A percentile compares a stretch with the other conserved stretches of the same genome.
phyloP scores from a whole-genome alignment of 2,888 invertebrate species.

The Pseudococcus jackbeardsleyi region DNA sequence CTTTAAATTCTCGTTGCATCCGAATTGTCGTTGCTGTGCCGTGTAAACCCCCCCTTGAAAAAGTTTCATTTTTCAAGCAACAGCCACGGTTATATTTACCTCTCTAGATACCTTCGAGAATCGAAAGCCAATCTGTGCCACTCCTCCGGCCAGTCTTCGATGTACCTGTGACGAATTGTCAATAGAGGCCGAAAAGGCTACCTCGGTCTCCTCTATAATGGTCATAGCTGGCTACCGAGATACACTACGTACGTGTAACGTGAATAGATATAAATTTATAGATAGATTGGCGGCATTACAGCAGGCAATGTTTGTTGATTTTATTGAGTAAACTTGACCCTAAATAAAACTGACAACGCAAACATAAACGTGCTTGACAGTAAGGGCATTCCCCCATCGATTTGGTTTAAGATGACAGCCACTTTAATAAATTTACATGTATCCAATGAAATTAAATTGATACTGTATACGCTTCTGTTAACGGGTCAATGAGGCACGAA shows the following conservation, averaged over 20 bases:
- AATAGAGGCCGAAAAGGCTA: background rate
- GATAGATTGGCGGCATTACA: background rate
- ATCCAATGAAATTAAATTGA: constrained; percentile 55
- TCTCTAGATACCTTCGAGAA: background rate
- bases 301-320: constrained; percentile 32
- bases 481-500: constrained; percentile 50
- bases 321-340: constrained; percentile 54
- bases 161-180: background rate
- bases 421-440: constrained; percentile 57
- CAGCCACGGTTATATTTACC: background rate
- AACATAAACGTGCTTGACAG: constrained; percentile 55
- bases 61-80: background rate
- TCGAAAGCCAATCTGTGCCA: background rate
- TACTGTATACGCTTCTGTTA: constrained; percentile 8
- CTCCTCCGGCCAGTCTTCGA: background rate
- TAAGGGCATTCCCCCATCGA: constrained; percentile 54
- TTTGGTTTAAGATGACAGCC: constrained; percentile 49
- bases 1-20: constrained; percentile 25
- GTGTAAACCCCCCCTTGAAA: background rate
- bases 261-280: background rate
- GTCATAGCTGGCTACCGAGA: background rate
- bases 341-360: constrained; percentile 56
- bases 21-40: background rate
- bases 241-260: background rate
- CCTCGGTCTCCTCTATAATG: background rate